Percentiles rank a stretch among this genome's conserved stretches.
phyloP scores from a whole-genome alignment of 2,888 invertebrate species.

The Drosophila trichaetosa region DNA sequence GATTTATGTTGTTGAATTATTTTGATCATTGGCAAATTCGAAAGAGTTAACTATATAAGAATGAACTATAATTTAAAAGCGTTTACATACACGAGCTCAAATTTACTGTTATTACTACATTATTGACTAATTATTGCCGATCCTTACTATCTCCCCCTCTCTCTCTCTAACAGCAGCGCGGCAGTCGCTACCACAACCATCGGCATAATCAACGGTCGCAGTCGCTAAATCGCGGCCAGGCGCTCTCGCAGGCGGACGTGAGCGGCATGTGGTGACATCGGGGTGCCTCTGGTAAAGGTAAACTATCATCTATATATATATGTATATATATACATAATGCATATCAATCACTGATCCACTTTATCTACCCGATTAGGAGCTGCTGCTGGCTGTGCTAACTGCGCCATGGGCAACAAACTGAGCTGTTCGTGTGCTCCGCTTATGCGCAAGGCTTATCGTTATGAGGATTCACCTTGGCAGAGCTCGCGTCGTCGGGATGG shows the following conservation, averaged over 20 bases:
- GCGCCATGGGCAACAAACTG: slow-evolving; percentile 98
- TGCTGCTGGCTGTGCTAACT: slow-evolving; percentile 86
- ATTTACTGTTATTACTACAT: background rate
- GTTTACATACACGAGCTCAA: background rate
- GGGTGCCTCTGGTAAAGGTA: slow-evolving; percentile 88
- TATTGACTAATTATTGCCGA: slow-evolving; percentile 3
- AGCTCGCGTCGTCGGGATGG: slow-evolving; percentile 93
- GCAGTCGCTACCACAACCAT: slow-evolving; percentile 87
- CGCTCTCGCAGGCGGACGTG: slow-evolving; percentile 88
- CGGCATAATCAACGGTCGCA: slow-evolving; percentile 90
- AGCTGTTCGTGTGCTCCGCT: slow-evolving; percentile 98
- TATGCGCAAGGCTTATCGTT: slow-evolving; percentile 97
- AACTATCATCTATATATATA: background rate
- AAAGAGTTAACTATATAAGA: background rate
- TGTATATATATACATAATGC: background rate
- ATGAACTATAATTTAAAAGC: background rate
- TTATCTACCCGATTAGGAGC: slow-evolving; percentile 72
- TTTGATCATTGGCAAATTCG: background rate
- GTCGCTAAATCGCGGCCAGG: slow-evolving; percentile 91
- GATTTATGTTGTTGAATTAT: background rate
- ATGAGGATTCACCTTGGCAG: slow-evolving; percentile 98
- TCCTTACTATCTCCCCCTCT: background rate
- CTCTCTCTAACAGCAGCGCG: slow-evolving; percentile 85
- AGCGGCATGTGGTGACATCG: slow-evolving; percentile 92
- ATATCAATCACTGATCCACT: background rate